A percentile compares a stretch with the other conserved stretches of the same genome.
Evolutionary conservation across 1,140 invertebrate species (phyloP).

Genomic region (Sminthurinus signatus): DNA sequence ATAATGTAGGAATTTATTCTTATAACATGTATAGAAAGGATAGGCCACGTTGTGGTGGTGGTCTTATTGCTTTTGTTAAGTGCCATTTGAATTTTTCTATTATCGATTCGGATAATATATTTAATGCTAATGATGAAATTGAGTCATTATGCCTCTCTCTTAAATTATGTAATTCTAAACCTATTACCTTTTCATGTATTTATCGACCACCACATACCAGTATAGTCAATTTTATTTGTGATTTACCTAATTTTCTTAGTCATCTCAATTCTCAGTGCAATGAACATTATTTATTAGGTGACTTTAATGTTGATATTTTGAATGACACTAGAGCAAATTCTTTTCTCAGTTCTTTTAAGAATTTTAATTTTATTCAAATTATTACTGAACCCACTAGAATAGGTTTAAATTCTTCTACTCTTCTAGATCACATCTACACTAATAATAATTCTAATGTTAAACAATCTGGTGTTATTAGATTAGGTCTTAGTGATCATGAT

Average conservation of each 20-base stretch:
- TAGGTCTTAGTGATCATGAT: background rate
- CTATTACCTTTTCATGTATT: background rate
- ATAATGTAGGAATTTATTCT: no score
- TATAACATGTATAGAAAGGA: no score
- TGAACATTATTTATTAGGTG: background rate
- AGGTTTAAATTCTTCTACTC: background rate
- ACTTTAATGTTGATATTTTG: slow-evolving; percentile 1
- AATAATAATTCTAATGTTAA: background rate
- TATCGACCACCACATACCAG: background rate
- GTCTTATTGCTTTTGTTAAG: no score
- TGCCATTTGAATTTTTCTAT: no score
- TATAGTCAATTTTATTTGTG: background rate
- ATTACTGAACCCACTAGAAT: slow-evolving; percentile 7
- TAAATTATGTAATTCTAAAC: background rate
- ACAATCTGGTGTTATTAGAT: background rate
- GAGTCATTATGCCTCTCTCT: background rate
- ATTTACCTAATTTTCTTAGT: background rate
- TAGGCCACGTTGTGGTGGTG: no score
- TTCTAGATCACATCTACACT: slow-evolving; percentile 1
- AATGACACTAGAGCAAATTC: background rate
- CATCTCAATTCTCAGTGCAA: background rate
- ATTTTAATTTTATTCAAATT: background rate
- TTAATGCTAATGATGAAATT: no score
- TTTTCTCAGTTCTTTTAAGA: background rate
- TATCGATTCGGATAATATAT: no score